Percentiles rank a stretch among this genome's conserved stretches.
Conservation (phyloP, 1,140 invertebrate genomes). For the Drosophila littoralis region DNA sequence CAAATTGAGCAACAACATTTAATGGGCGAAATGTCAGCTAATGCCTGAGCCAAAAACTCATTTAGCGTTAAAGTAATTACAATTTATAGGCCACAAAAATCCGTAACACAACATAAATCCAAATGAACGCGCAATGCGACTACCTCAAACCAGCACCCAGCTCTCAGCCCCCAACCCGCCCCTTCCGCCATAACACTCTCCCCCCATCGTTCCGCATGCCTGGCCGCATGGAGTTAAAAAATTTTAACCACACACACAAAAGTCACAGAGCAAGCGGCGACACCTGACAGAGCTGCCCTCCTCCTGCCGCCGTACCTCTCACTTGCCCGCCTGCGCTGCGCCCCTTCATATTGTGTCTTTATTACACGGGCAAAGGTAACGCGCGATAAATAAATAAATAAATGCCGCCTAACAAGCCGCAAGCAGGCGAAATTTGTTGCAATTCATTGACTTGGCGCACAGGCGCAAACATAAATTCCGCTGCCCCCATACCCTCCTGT, state of each 20-base stretch:
- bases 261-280: constrained; percentile 63
- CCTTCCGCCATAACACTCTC: neutral
- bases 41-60: constrained; percentile 76
- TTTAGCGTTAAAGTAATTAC: constrained; percentile 82
- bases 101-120: constrained; percentile 81
- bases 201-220: constrained; percentile 2
- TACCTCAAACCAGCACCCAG: neutral
- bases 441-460: constrained; percentile 80
- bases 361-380: constrained; percentile 72
- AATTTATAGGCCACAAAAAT: constrained; percentile 82
- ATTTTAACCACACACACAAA: constrained; percentile 72
- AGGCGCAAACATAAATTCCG: constrained; percentile 73
- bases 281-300: constrained; percentile 55
- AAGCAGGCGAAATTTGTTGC: constrained; percentile 77
- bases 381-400: constrained; percentile 81
- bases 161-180: neutral
- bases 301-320: no score
- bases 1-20: constrained; percentile 49
- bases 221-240: constrained; percentile 61
- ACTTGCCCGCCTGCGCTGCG: neutral
- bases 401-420: constrained; percentile 76
- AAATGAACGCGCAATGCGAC: constrained; percentile 61
- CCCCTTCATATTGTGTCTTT: constrained; percentile 65
- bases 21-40: constrained; percentile 55
- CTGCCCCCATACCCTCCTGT: neutral